Evolutionary conservation across 2,113 vertebrate genomes (phyloP), one percentile per base, ranked within the genome.

Genomic region (Xiphias gladius): DNA sequence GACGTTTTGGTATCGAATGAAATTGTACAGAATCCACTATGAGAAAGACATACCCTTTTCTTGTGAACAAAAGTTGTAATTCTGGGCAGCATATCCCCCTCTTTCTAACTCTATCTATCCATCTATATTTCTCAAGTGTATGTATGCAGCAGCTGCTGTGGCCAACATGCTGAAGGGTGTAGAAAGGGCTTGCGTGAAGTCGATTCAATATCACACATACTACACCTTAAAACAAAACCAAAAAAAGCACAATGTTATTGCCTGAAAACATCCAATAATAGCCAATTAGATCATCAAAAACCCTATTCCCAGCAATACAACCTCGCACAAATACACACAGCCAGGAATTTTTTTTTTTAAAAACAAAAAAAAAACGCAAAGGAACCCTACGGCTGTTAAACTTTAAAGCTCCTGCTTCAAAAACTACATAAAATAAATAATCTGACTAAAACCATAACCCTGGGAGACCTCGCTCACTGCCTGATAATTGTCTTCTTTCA

Each of bases 341-440:
- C 75, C 71, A 73, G 75, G 81, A 75, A 85, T 69, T n/a, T n/a
- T n/a, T n/a, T n/a, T n/a, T n/a, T n/a, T n/a, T n/a, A n/a, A 26
- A 24, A 73, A 50, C 46, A 52, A 32, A 72, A 78, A 62, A 77
- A 70, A 77, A 78, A 79, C 1, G 39, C 74, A 79, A 72, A 93
- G 88, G 79, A 91, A 92, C 91, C 95, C 93, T 75, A 85, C 41
- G 92, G 94, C 93, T 95, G 92, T 95, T 95, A 91, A 95, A 94
- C 95, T 95, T 95, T 94, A 94, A 94, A 95, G 91, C 89, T 85
- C 81, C 91, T 92, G 94, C 94, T 94, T 95, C 94, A 94, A 89
- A 95, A 95, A 94, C 86, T 91, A 91, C 92, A 95, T 93, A 93
- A 94, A 94, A 94, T 90, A 96, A 95, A 95, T 95, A 94, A 94